phyloP scores from a whole-genome alignment of 1,140 invertebrate genomes.

The Tetragnatha versicolor region DNA sequence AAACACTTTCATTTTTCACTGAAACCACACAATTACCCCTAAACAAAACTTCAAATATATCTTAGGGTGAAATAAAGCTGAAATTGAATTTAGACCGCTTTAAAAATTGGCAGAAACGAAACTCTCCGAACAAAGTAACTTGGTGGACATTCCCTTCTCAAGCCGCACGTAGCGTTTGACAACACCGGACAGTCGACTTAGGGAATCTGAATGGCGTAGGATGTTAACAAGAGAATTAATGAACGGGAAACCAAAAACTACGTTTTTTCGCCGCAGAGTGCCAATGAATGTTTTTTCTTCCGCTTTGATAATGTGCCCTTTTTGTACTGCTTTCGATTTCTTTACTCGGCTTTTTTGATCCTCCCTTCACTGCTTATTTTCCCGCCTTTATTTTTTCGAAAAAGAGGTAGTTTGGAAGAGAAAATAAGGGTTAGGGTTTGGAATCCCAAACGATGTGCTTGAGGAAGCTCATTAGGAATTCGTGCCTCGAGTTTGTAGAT shows the following conservation, averaged over 20 bases:
- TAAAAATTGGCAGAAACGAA: neutral
- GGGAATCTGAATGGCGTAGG: neutral
- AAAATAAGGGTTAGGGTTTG: neutral
- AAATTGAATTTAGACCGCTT: neutral
- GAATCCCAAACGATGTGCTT: too few species aligned
- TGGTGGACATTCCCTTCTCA: neutral
- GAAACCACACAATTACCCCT: too few species aligned
- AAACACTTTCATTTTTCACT: too few species aligned
- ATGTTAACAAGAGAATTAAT: slow-evolving; percentile 54
- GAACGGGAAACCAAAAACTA: slow-evolving; percentile 46
- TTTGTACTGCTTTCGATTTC: neutral
- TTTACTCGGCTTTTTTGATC: slow-evolving; percentile 3
- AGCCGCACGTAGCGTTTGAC: neutral
- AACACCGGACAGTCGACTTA: slow-evolving; percentile 24
- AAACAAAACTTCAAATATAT: too few species aligned
- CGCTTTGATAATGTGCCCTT: neutral
- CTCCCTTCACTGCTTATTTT: neutral
- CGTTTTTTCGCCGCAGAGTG: slow-evolving; percentile 32
- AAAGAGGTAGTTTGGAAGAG: neutral
- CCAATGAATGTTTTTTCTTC: slow-evolving; percentile 44
- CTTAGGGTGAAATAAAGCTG: neutral
- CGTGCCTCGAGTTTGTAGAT: too few species aligned
- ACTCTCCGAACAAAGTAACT: neutral
- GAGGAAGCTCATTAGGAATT: too few species aligned
- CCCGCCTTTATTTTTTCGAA: slow-evolving; percentile 22